Evolutionary conservation across 2,113 vertebrate genomes (phyloP), one percentile per base, ranked within the genome.

Genomic region (Clupea harengus): DNA sequence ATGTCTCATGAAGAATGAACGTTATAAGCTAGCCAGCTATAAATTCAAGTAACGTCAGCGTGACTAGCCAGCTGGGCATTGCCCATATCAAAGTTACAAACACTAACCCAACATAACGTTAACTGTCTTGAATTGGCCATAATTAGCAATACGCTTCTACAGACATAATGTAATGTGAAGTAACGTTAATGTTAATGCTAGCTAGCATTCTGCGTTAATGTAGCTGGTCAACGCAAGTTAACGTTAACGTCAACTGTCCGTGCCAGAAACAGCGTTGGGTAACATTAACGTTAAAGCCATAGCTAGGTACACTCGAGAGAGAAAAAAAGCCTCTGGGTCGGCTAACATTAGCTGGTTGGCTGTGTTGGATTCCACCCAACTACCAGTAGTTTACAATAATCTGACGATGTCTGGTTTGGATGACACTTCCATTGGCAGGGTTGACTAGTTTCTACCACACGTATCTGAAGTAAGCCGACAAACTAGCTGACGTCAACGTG

Each of bases 201-300:
- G 84, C 84, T 80, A 85, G 49, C 47, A 83, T 64, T 8, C 44
- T 45, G n/a, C 49, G 8, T 28, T 85, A 46, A 45, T 44, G 2
- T 81, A 81, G 17, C 54, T 50, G 32, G 4, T 17, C 13, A 39
- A 8, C 60, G 20, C 22, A 64, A 32, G 32, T 39, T 39, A 75
- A 75, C 20, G 18, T 57, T 22, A 22, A 20, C 11, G 13, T 54
- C 18, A 15, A 22, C 4, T 57, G 20, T 22, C 4, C 22, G 20
- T 6, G 22, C 22, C 18, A 20, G 22, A 22, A 18, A 22, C 4
- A 57, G 18, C 54, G 22, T 6, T 57, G 4, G 54, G 54, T 57
- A 57, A 57, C 5, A 57, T 57, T 57, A 57, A 57, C 18, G 54
- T 57, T 54, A 54, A 54, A 54, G 10, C 47, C 11, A 54, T 54